A percentile compares a stretch with the other conserved stretches of the same genome.
phyloP scores from a whole-genome alignment of 2,113 vertebrate species.

The Cichladusa arquata region DNA sequence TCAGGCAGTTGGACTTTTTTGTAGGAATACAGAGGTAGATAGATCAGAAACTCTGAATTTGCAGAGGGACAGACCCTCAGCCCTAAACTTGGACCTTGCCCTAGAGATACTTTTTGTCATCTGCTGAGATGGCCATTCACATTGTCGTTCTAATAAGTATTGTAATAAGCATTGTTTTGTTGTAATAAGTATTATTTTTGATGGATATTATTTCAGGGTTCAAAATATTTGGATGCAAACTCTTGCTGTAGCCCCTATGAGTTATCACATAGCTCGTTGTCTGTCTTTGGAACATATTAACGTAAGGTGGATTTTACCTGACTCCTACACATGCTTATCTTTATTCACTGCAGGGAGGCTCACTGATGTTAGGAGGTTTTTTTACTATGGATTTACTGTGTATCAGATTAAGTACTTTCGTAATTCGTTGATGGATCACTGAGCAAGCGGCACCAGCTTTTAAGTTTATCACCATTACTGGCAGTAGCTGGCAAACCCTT shows the following conservation, averaged over 20 bases:
- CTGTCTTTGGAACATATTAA: background rate
- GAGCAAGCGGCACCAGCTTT: background rate
- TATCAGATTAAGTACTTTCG: background rate
- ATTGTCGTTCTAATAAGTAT: background rate
- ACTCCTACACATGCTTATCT: background rate
- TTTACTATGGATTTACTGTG: background rate
- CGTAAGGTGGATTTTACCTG: background rate
- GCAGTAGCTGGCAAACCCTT: background rate
- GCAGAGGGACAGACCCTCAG: background rate
- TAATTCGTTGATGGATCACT: background rate
- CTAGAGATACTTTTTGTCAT: background rate
- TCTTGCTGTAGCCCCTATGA: background rate
- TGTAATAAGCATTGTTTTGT: background rate
- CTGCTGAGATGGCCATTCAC: background rate
- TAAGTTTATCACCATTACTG: conserved; percentile 1
- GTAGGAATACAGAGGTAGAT: background rate
- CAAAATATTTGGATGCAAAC: background rate
- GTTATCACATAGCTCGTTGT: background rate
- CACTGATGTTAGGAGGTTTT: background rate
- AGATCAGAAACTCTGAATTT: background rate
- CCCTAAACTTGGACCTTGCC: background rate
- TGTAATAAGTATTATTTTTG: background rate
- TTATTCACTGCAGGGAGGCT: background rate
- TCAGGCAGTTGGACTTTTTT: background rate
- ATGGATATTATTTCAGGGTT: background rate